Conservation (phyloP, 2,888 invertebrate genomes). For the Dolichopus griseipennis region DNA sequence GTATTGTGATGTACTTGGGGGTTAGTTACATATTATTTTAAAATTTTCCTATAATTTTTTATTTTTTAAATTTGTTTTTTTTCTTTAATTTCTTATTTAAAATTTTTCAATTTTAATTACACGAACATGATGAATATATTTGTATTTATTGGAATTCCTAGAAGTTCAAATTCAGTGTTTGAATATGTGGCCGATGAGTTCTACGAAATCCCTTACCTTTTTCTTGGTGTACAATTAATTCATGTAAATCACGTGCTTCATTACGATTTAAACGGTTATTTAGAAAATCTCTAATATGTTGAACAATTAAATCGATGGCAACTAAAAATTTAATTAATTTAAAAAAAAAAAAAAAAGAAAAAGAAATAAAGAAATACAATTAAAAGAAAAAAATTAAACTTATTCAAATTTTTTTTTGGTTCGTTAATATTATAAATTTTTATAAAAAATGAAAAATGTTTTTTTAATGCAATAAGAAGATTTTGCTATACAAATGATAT, state of each 20-base stretch:
- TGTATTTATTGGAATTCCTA: not conserved
- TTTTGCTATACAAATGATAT: too few species aligned
- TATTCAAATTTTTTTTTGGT: too few species aligned
- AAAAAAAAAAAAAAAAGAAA: slow-evolving; percentile 1
- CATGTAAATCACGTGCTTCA: slow-evolving; percentile 27
- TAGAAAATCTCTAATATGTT: slow-evolving; percentile 89
- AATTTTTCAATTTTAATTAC: not conserved
- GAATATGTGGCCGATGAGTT: slow-evolving; percentile 20
- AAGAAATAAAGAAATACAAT: not conserved
- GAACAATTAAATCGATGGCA: slow-evolving; percentile 94
- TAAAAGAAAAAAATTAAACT: too few species aligned
- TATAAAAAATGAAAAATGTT: too few species aligned
- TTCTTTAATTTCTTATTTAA: slow-evolving; percentile 13
- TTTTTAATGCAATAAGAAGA: too few species aligned
- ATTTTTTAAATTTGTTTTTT: slow-evolving; percentile 1
- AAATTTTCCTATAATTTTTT: too few species aligned
- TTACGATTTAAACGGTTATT: slow-evolving; percentile 46
- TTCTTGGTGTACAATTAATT: slow-evolving; percentile 14
- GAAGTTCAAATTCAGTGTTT: slow-evolving; percentile 1
- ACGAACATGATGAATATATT: not conserved
- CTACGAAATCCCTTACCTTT: slow-evolving; percentile 24
- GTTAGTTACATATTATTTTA: too few species aligned
- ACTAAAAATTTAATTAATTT: slow-evolving; percentile 53
- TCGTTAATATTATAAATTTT: too few species aligned
- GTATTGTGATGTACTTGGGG: too few species aligned